A percentile compares a stretch with the other conserved stretches of the same genome.
phyloP scores from a whole-genome alignment of 1,140 invertebrate species.

The Anthonomus grandis region DNA sequence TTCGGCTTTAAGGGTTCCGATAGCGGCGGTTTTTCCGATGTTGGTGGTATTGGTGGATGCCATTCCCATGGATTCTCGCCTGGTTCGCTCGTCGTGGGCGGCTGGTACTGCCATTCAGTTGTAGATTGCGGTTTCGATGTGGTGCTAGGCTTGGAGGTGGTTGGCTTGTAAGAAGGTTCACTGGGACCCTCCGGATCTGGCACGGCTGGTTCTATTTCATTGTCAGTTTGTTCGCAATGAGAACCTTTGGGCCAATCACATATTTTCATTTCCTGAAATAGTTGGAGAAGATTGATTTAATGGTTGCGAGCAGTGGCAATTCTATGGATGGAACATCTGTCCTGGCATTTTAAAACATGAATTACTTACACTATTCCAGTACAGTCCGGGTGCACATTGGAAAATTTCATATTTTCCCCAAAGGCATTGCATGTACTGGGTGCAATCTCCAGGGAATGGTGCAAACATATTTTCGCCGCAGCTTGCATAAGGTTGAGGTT shows the following conservation, averaged over 20 bases:
- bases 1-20: slow-evolving; percentile 39
- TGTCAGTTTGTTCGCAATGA: slow-evolving; percentile 53
- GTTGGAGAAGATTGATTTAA: neutral
- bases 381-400: slow-evolving; percentile 69
- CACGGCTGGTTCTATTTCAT: slow-evolving; percentile 34
- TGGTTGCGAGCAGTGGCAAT: neutral
- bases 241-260: slow-evolving; percentile 79
- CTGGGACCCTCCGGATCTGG: no score
- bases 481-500: slow-evolving; percentile 48
- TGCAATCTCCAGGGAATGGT: slow-evolving; percentile 64
- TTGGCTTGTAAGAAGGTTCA: neutral
- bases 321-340: neutral
- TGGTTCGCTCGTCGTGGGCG: slow-evolving; percentile 27
- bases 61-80: slow-evolving; percentile 34
- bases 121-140: slow-evolving; percentile 5
- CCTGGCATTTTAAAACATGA: neutral
- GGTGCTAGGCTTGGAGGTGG: slow-evolving; percentile 13
- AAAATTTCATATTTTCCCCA: slow-evolving; percentile 72
- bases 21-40: slow-evolving; percentile 35
- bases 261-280: slow-evolving; percentile 51
- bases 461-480: slow-evolving; percentile 58
- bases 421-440: slow-evolving; percentile 71
- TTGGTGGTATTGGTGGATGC: slow-evolving; percentile 38
- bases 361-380: slow-evolving; percentile 67
- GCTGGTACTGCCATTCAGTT: slow-evolving; percentile 28